These are phyloP conservation scores for Rhingia campestris DNA, from an alignment of 2,888 invertebrate genomes.

Conservation along the genomic window DNA sequence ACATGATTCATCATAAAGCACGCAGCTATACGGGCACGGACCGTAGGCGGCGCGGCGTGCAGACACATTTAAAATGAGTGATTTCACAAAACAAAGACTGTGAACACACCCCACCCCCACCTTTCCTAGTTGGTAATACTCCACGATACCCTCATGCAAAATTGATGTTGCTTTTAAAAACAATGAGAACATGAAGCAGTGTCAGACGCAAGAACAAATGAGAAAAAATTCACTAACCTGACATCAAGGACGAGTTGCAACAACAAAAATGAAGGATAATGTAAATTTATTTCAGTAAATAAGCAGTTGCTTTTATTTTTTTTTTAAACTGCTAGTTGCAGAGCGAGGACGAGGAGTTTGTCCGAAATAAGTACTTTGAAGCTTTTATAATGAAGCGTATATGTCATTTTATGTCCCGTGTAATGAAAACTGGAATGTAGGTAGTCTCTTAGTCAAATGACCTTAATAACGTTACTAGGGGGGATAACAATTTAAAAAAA, in stretches of 20 bases:
- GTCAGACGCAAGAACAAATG: slow-evolving; percentile 57
- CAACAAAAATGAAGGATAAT: slow-evolving; percentile 36
- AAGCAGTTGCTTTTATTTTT: slow-evolving; percentile 16
- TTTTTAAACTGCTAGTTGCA: slow-evolving; percentile 31
- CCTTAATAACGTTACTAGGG: no score
- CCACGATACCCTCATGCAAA: slow-evolving; percentile 34
- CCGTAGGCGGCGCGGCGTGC: slow-evolving; percentile 42
- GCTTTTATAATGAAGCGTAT: no score
- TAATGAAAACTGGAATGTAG: no score
- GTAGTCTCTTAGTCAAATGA: no score
- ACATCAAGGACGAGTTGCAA: slow-evolving; percentile 56
- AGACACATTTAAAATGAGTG: slow-evolving; percentile 64
- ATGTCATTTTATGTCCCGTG: no score
- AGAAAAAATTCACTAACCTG: slow-evolving; percentile 47
- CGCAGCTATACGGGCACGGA: slow-evolving; percentile 11
- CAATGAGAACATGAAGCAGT: slow-evolving; percentile 55
- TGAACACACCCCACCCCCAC: background rate
- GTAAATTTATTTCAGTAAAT: slow-evolving; percentile 42
- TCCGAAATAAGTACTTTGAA: no score
- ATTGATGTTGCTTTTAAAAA: slow-evolving; percentile 55
- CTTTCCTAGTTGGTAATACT: background rate
- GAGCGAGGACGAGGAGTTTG: background rate
- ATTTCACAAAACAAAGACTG: slow-evolving; percentile 52
- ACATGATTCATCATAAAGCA: slow-evolving; percentile 40
- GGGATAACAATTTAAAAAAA: no score